phyloP scores from a whole-genome alignment of 2,797 vertebrate species.

The Sciaenops ocellatus region DNA sequence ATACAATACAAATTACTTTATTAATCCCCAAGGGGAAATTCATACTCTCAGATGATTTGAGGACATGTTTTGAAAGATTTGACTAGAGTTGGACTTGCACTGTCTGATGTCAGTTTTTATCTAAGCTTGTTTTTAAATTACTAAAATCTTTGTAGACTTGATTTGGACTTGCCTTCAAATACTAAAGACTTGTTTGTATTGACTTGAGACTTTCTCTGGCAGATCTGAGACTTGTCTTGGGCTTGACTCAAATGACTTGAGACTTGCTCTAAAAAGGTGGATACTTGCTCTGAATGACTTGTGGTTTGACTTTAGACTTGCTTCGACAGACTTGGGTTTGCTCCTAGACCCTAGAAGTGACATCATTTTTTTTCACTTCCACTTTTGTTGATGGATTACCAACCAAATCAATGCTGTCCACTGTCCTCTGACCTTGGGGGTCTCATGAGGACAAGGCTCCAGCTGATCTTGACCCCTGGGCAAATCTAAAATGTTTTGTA shows the following conservation, averaged over 20 bases:
- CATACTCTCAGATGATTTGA: too few relatives aligned
- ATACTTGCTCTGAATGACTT: not conserved
- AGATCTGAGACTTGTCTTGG: not conserved
- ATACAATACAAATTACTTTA: too few relatives aligned
- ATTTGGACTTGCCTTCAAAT: not conserved
- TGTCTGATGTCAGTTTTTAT: too few relatives aligned
- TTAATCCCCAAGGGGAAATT: too few relatives aligned
- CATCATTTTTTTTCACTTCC: not conserved
- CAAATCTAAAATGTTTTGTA: not conserved
- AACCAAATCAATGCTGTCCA: not conserved
- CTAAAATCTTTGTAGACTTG: too few relatives aligned
- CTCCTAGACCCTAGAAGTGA: too few relatives aligned
- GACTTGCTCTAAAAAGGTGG: too few relatives aligned
- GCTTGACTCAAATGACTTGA: not conserved
- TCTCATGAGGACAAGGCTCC: not conserved
- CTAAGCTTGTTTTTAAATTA: too few relatives aligned
- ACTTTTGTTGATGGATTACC: conserved; percentile 26
- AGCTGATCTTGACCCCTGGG: not conserved
- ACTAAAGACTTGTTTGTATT: not conserved
- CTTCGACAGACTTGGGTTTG: too few relatives aligned
- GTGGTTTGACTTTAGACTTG: not conserved
- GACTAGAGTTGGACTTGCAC: too few relatives aligned
- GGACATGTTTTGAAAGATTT: too few relatives aligned
- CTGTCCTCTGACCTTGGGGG: not conserved
- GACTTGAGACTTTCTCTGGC: not conserved